Percentiles rank a stretch among this genome's conserved stretches.
Conservation (phyloP, 2,888 invertebrate genomes). For the Pachycephus smyrnensis region DNA sequence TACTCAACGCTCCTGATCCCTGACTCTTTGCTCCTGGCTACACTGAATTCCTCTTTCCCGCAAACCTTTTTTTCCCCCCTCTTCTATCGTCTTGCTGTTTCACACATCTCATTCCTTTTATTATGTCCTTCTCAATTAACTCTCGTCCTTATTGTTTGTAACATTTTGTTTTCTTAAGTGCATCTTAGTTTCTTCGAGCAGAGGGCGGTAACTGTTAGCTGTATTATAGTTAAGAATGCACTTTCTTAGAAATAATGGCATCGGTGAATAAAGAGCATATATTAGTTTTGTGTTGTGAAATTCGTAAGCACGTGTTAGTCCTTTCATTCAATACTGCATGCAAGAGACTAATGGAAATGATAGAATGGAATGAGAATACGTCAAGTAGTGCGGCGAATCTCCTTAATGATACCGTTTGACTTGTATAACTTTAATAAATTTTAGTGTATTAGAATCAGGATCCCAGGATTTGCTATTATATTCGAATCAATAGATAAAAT, state of each 20-base stretch:
- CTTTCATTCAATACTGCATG: too few species aligned
- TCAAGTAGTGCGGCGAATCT: too few species aligned
- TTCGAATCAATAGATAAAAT: background rate
- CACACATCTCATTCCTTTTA: background rate
- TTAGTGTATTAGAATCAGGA: too few species aligned
- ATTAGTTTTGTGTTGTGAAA: too few species aligned
- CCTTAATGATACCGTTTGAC: too few species aligned
- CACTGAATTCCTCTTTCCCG: background rate
- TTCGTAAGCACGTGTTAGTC: too few species aligned
- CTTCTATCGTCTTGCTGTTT: constrained; percentile 7
- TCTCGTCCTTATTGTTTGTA: background rate
- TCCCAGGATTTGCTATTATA: background rate
- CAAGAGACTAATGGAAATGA: too few species aligned
- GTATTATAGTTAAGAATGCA: background rate
- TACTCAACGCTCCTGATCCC: background rate
- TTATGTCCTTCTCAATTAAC: background rate
- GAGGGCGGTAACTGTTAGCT: background rate
- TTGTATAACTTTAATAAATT: too few species aligned
- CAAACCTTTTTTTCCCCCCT: background rate
- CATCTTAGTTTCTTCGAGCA: background rate
- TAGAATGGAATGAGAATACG: too few species aligned
- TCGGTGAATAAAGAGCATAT: background rate
- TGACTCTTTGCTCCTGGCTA: background rate
- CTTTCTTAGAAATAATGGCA: background rate
- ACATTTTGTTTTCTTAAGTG: background rate